A percentile compares a stretch with the other conserved stretches of the same genome.
Conservation (phyloP, 2,888 invertebrate genomes). For the Phortica magna region DNA sequence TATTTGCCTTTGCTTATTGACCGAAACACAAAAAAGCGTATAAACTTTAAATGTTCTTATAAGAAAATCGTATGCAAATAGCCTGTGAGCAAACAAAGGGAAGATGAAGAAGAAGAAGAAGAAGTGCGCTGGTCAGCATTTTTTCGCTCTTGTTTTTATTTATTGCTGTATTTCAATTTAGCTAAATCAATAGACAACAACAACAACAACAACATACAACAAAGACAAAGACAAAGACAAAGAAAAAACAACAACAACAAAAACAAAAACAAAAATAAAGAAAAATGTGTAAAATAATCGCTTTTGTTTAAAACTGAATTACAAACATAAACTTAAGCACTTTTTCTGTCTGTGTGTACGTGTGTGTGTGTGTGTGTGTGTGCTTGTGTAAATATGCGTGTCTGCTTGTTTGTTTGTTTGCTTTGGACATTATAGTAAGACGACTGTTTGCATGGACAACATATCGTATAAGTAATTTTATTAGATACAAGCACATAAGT, state of each 20-base stretch:
- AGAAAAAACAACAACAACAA: not conserved
- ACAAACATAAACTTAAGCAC: not conserved
- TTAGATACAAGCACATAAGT: conserved; percentile 9
- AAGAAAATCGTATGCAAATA: too few species aligned
- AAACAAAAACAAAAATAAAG: not conserved
- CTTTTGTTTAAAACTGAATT: conserved; percentile 5
- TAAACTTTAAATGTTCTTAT: too few species aligned
- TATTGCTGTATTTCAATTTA: too few species aligned
- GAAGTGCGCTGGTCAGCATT: too few species aligned
- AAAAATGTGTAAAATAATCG: not conserved
- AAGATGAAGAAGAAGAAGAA: too few species aligned
- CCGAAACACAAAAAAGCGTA: too few species aligned
- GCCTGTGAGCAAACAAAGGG: too few species aligned
- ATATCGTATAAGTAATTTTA: not conserved
- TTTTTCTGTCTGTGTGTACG: not conserved
- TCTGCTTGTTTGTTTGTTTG: not conserved
- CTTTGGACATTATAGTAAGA: not conserved
- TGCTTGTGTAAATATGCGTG: not conserved
- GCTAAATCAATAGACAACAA: not conserved
- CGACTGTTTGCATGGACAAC: conserved; percentile 6
- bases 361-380: not conserved
- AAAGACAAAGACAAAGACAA: not conserved
- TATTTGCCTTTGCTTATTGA: too few species aligned
- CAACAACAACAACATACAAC: too few species aligned
- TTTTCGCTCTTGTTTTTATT: too few species aligned